phyloP scores from a whole-genome alignment of 2,113 vertebrate genomes.

The Colossoma macropomum region DNA sequence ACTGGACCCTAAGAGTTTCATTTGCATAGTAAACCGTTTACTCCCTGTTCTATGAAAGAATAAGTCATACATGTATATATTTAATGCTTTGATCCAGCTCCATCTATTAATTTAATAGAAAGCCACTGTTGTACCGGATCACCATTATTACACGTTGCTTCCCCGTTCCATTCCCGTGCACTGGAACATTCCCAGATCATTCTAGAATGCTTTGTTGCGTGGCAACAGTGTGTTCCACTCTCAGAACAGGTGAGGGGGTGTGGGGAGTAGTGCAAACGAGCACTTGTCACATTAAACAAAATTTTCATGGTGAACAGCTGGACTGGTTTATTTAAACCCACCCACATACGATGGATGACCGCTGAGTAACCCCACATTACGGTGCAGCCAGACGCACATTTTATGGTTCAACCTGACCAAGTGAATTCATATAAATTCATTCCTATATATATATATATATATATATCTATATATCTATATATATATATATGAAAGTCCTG shows the following conservation, averaged over 20 bases:
- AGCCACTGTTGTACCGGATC: not conserved
- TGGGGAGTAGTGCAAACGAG: slow-evolving; percentile 72
- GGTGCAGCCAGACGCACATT: slow-evolving; percentile 85
- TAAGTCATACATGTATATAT: too few relatives aligned
- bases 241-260: slow-evolving; percentile 55
- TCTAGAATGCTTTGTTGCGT: not conserved
- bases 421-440: not conserved
- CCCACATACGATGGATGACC: slow-evolving; percentile 85
- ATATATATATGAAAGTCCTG: too few relatives aligned
- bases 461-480: too few relatives aligned
- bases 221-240: slow-evolving; percentile 25
- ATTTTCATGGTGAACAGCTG: slow-evolving; percentile 92
- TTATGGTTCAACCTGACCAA: slow-evolving; percentile 71
- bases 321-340: slow-evolving; percentile 93
- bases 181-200: slow-evolving; percentile 10
- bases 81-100: too few relatives aligned
- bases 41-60: too few relatives aligned
- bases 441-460: too few relatives aligned
- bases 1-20: too few relatives aligned
- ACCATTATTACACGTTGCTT: not conserved
- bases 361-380: slow-evolving; percentile 82
- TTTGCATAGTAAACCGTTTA: too few relatives aligned
- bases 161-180: too few relatives aligned
- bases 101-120: not conserved
- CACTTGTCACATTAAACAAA: slow-evolving; percentile 80